Conservation (phyloP, 2,888 invertebrate genomes). For the Nysson spinosus region DNA sequence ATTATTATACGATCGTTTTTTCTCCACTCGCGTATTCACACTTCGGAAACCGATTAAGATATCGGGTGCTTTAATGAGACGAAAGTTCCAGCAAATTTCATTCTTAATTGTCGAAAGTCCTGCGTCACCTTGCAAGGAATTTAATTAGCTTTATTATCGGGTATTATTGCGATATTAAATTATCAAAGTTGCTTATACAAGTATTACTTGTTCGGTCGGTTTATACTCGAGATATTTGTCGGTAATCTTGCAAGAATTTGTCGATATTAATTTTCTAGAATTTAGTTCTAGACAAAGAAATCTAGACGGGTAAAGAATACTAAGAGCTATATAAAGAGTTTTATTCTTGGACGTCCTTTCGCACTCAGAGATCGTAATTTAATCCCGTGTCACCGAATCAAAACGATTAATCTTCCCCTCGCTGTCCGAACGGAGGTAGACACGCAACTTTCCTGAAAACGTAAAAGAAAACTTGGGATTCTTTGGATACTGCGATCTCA, state of each 20-base stretch:
- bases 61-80: not conserved
- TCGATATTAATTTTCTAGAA: too few relatives aligned
- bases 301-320: conserved; percentile 11
- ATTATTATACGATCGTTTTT: conserved; percentile 10
- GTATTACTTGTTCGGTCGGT: too few relatives aligned
- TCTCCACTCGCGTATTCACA: conserved; percentile 14
- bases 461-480: conserved; percentile 22
- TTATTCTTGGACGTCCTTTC: conserved; percentile 20
- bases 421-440: conserved; percentile 8
- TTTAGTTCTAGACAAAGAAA: too few relatives aligned
- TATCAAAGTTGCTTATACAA: too few relatives aligned
- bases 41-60: not conserved
- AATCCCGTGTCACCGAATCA: conserved; percentile 35
- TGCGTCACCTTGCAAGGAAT: too few relatives aligned
- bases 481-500: conserved; percentile 9
- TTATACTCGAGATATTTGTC: too few relatives aligned
- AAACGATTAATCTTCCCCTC: conserved; percentile 32
- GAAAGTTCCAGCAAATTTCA: not conserved
- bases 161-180: too few relatives aligned
- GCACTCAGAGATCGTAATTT: conserved; percentile 27
- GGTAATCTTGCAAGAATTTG: too few relatives aligned
- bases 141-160: too few relatives aligned
- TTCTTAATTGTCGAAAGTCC: not conserved
- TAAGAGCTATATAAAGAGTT: conserved; percentile 13
- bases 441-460: conserved; percentile 17